Evolutionary conservation across 2,888 invertebrate genomes (phyloP), one percentile per base, ranked within the genome.

Genomic region (Spodoptera picta): DNA sequence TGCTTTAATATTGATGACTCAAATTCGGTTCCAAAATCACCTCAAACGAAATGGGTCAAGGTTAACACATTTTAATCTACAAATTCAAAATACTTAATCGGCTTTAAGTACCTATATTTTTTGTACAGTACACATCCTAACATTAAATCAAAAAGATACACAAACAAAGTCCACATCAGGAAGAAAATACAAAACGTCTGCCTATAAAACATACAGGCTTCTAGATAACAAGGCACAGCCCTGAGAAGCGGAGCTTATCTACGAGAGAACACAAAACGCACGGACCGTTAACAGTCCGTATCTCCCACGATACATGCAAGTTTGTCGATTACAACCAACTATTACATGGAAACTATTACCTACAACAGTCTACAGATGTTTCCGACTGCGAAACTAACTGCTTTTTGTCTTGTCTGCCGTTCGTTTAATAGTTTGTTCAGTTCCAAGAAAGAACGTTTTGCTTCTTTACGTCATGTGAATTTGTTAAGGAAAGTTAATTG

Each of bases 261-360:
- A 45, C 59, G 64, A 75, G 69, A 79, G 79, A 82, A 83, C 80
- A 75, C 70, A 79, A 80, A 82, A 83, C 80, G 75, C 72, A 62
- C 72, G 80, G 56, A 81, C 81, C 82, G 83, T 83, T 80, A 81
- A 81, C 83, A 78, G 82, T 79, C 78, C 77, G 72, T 77, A 75
- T 84, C 80, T 85, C 83, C 79, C 85, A 85, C 83, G 83, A 69
- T 76, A 73, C 72, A 75, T 47, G 69, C 74, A 74, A 72, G 72
- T 72, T 73, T 36, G 72, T 61, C 71, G 65, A 72, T 72, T 73
- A 75, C 72, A 72, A 47, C 56, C 53, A 65, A 71, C 72, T 72
- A 71, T 53, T 72, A 72, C 66, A 72, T 75, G 52, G 52, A 71
- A 60, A 72, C 60, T 58, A 69, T 71, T 75, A 71, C 52, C 60